Conservation (phyloP, 2,888 invertebrate species). For the Leptinotarsa juncta region DNA sequence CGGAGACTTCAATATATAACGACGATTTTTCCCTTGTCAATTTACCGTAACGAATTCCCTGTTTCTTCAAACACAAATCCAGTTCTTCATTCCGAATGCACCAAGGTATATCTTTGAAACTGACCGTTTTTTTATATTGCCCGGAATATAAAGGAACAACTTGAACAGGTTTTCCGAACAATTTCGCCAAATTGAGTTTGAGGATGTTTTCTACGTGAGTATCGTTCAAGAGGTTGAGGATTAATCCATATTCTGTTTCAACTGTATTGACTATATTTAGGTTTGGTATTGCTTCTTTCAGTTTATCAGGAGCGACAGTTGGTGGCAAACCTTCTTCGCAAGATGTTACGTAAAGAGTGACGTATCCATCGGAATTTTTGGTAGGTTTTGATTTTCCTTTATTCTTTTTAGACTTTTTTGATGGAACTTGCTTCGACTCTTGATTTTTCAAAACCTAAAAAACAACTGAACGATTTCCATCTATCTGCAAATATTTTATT, state of each 20-base stretch:
- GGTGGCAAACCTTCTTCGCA: conserved; percentile 36
- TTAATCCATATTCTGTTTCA: conserved; percentile 61
- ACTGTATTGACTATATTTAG: conserved; percentile 42
- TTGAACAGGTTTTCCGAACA: conserved; percentile 65
- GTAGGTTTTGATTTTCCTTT: conserved; percentile 30
- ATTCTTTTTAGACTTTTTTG: conserved; percentile 26
- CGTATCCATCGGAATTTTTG: conserved; percentile 32
- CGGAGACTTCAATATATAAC: conserved; percentile 62
- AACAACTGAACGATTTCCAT: not conserved
- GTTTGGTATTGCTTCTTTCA: conserved; percentile 43
- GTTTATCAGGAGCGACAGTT: conserved; percentile 37
- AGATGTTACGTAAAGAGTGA: conserved; percentile 42
- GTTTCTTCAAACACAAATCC: conserved; percentile 64
- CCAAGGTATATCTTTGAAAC: conserved; percentile 68
- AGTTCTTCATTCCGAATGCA: conserved; percentile 67
- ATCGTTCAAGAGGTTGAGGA: conserved; percentile 63
- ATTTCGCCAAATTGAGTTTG: conserved; percentile 62
- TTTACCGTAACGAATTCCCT: conserved; percentile 63
- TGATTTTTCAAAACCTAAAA: conserved; percentile 33
- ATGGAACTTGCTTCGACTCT: conserved; percentile 21
- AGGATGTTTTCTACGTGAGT: conserved; percentile 64
- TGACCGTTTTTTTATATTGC: conserved; percentile 62
- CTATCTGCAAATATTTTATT: not conserved
- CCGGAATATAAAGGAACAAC: conserved; percentile 65
- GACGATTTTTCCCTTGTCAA: conserved; percentile 61